Conservation (phyloP, 2,797 vertebrate species). For the Ataeniobius toweri region DNA sequence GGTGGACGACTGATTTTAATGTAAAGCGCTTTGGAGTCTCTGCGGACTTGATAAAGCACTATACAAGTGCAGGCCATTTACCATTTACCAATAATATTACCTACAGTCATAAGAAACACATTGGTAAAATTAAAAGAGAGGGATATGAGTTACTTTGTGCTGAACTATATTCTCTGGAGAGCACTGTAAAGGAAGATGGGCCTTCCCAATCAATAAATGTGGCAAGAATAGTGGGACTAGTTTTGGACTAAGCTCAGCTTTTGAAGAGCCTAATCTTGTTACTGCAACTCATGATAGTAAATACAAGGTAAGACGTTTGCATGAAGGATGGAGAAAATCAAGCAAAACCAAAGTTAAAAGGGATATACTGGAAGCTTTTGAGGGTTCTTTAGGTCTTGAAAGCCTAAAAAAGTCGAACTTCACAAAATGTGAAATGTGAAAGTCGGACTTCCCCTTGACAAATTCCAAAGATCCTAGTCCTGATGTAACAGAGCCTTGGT, state of each 20-base stretch:
- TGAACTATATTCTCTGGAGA: not conserved
- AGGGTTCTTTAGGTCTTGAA: constrained; percentile 1
- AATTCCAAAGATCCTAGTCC: not conserved
- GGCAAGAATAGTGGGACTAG: constrained; percentile 23
- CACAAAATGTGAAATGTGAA: not conserved
- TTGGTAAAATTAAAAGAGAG: not conserved
- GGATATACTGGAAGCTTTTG: constrained; percentile 21
- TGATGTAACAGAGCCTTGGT: not conserved
- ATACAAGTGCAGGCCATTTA: too few species aligned
- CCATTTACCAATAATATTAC: too few species aligned
- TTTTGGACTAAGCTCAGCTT: constrained; percentile 21
- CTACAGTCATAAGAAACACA: not conserved
- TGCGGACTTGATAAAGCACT: too few species aligned
- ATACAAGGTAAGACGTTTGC: constrained; percentile 14
- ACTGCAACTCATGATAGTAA: constrained; percentile 54
- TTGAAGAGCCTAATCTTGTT: constrained; percentile 57
- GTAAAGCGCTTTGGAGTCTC: too few species aligned
- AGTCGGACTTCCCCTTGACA: not conserved
- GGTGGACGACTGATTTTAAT: too few species aligned
- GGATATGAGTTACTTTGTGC: not conserved
- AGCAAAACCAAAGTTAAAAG: constrained; percentile 16
- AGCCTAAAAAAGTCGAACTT: not conserved
- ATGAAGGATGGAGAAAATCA: constrained; percentile 20
- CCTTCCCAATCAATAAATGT: not conserved
- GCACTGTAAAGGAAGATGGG: not conserved